Evolutionary conservation across 2,797 vertebrate species (phyloP).

Genomic region (Poeciliopsis paucimaculata): DNA sequence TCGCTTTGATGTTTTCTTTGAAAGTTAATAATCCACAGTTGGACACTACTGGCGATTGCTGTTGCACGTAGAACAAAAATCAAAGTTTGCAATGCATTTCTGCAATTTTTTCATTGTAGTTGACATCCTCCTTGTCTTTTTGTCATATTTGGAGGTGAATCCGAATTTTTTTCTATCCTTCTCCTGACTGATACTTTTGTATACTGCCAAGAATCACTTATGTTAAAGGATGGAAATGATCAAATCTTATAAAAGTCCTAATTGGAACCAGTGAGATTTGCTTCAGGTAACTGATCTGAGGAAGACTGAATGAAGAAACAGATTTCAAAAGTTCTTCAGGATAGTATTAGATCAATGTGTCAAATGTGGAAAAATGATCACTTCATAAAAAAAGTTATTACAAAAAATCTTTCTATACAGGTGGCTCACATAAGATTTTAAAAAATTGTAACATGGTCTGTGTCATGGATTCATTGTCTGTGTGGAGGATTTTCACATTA

Average conservation of each 20-base stretch:
- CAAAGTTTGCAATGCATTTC: background rate
- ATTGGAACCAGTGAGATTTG: background rate
- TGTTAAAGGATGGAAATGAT: background rate
- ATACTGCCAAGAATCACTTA: background rate
- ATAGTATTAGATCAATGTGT: background rate
- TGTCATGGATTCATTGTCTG: background rate
- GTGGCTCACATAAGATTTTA: background rate
- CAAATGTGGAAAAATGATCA: background rate
- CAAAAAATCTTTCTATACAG: background rate
- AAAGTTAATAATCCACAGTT: background rate
- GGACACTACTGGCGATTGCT: background rate
- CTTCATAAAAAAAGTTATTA: too few species aligned
- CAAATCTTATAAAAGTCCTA: background rate
- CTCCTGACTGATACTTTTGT: background rate
- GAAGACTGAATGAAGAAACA: background rate
- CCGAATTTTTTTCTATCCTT: background rate
- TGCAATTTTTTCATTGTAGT: background rate
- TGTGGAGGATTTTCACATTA: background rate
- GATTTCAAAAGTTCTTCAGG: background rate
- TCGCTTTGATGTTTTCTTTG: background rate
- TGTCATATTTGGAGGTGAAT: background rate
- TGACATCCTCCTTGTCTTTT: background rate
- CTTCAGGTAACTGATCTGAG: background rate
- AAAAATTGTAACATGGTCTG: background rate
- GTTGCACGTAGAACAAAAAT: background rate